Evolutionary conservation across 2,797 vertebrate species (phyloP).

Genomic region (Anabas testudineus): DNA sequence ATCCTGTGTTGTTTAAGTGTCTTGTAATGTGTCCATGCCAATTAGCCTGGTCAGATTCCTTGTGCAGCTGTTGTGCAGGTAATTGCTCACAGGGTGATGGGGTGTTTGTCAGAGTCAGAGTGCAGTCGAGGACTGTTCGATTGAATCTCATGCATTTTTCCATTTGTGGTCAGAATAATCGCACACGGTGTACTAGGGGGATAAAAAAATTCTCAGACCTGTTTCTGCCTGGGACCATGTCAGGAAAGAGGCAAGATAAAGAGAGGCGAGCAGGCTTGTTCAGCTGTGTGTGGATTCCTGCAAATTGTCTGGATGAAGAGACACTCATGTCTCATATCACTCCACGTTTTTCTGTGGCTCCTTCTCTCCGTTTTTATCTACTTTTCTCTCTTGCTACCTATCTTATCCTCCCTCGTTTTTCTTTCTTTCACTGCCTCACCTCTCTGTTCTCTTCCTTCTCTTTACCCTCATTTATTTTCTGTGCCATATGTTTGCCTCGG

Average conservation of each 20-base stretch:
- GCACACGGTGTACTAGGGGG: neutral
- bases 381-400: neutral
- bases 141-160: constrained; percentile 23
- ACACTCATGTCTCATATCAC: constrained; percentile 59
- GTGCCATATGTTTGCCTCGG: constrained; percentile 20
- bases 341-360: neutral
- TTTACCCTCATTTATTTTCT: neutral
- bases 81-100: constrained; percentile 13
- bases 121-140: constrained; percentile 4
- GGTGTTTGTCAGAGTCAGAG: constrained; percentile 10
- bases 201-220: neutral
- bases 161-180: constrained; percentile 41
- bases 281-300: constrained; percentile 50
- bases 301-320: constrained; percentile 71
- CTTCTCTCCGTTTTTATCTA: neutral
- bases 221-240: constrained; percentile 23
- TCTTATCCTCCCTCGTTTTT: neutral
- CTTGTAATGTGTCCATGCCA: constrained; percentile 1
- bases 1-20: constrained; percentile 11
- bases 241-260: constrained; percentile 24
- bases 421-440: neutral
- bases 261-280: constrained; percentile 22
- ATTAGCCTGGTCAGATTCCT: constrained; percentile 9
- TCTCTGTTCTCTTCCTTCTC: neutral
- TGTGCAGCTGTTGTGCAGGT: constrained; percentile 24